A percentile compares a stretch with the other conserved stretches of the same genome.
phyloP scores from a whole-genome alignment of 2,888 invertebrate species.

The Lymantria dispar region DNA sequence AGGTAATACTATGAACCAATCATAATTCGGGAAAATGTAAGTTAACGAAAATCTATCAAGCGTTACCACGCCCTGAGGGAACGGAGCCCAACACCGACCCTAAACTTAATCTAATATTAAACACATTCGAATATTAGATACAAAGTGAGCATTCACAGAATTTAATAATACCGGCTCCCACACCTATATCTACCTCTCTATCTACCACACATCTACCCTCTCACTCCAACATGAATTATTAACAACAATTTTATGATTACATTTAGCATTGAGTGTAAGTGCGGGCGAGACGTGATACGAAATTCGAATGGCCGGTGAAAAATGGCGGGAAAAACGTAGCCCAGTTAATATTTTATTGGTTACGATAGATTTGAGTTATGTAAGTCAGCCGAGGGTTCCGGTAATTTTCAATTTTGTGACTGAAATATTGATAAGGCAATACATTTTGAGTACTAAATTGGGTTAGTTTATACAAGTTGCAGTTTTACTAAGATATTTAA shows the following conservation, averaged over 20 bases:
- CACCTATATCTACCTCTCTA: constrained; percentile 45
- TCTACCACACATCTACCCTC: constrained; percentile 38
- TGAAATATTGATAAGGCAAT: constrained; percentile 74
- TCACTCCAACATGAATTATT: constrained; percentile 70
- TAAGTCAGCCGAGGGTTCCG: constrained; percentile 56
- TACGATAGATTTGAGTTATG: constrained; percentile 79
- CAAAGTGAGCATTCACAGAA: constrained; percentile 82
- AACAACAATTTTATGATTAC: constrained; percentile 82
- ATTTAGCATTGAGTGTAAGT: constrained; percentile 76
- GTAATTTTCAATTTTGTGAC: constrained; percentile 80
- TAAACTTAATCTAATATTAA: constrained; percentile 80
- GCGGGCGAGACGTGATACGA: constrained; percentile 70
- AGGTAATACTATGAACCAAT: constrained; percentile 64
- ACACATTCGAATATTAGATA: constrained; percentile 81
- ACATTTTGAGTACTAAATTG: constrained; percentile 41
- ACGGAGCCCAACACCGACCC: constrained; percentile 50
- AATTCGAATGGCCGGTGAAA: constrained; percentile 69
- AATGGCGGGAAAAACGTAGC: constrained; percentile 71
- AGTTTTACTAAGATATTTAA: constrained; percentile 9
- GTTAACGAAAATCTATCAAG: constrained; percentile 68
- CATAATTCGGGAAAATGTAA: constrained; percentile 62
- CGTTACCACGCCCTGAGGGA: constrained; percentile 60
- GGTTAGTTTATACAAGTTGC: constrained; percentile 31
- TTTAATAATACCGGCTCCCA: constrained; percentile 77
- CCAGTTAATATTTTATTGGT: constrained; percentile 80